Percentiles rank a stretch among this genome's conserved stretches.
phyloP scores from a whole-genome alignment of 2,113 vertebrate genomes.

The Leucosticte australis region DNA sequence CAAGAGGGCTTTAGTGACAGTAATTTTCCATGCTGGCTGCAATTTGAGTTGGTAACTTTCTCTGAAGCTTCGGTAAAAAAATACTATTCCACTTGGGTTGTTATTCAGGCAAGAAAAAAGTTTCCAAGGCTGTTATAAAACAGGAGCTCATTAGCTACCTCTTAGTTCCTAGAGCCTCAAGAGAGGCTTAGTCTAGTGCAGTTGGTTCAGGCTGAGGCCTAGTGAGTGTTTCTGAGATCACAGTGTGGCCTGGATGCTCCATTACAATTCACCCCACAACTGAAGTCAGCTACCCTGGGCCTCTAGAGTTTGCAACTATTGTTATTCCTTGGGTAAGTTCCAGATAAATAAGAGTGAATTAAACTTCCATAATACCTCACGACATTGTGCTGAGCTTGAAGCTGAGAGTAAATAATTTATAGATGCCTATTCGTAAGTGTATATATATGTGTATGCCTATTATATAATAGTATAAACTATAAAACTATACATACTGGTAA shows the following conservation, averaged over 20 bases:
- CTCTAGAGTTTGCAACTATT: background rate
- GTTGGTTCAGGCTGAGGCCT: background rate
- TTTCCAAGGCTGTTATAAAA: background rate
- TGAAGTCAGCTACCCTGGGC: background rate
- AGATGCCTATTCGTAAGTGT: background rate
- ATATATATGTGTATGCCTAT: background rate
- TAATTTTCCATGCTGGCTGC: background rate
- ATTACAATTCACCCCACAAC: background rate
- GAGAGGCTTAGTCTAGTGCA: background rate
- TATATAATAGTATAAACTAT: too few relatives aligned
- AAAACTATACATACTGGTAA: background rate
- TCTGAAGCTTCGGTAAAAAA: background rate
- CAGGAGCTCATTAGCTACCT: background rate
- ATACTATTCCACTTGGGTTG: background rate
- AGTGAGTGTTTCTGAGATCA: background rate
- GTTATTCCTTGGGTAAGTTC: background rate
- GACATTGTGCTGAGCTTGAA: background rate
- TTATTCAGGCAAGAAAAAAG: background rate
- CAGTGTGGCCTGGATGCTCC: background rate
- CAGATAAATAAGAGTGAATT: background rate
- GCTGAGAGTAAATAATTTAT: background rate
- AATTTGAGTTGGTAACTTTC: background rate
- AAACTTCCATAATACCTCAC: background rate
- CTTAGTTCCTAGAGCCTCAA: background rate
- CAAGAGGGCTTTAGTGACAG: background rate